Evolutionary conservation across 2,797 vertebrate species (phyloP).

Genomic region (Potorous gilbertii): DNA sequence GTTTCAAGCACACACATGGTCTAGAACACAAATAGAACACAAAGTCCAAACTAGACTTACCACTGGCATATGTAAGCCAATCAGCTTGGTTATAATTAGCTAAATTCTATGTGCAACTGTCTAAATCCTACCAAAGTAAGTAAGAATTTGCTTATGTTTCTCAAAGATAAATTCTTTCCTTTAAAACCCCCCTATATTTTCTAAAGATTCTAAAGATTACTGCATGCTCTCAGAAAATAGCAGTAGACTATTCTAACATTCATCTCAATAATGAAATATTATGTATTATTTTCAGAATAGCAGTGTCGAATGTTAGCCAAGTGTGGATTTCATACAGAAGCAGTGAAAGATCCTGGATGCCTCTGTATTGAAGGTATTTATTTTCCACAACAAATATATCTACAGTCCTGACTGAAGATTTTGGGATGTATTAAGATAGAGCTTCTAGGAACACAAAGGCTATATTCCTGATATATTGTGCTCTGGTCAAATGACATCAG

Average conservation of each 20-base stretch:
- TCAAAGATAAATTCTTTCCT: conserved; percentile 35
- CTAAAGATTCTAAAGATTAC: not conserved
- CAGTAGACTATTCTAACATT: rapidly evolving
- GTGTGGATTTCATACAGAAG: not conserved
- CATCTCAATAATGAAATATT: conserved; percentile 27
- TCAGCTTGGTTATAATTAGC: conserved; percentile 41
- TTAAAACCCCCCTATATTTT: not conserved
- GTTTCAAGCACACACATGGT: conserved; percentile 5
- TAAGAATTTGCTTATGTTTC: not conserved
- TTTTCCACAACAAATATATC: not conserved
- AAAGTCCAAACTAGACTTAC: not conserved
- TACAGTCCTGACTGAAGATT: not conserved
- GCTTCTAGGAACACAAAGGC: not conserved
- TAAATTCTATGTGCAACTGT: not conserved
- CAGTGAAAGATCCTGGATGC: not conserved
- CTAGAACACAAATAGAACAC: conserved; percentile 19
- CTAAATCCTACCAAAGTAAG: not conserved
- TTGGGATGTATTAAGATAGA: not conserved
- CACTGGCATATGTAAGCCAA: not conserved
- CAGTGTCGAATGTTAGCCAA: conserved; percentile 22
- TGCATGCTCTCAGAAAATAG: not conserved
- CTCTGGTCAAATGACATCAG: not conserved
- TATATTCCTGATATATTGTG: not conserved
- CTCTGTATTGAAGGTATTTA: not conserved
- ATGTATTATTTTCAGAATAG: not conserved